These are phyloP conservation scores for Pogonomyrmex californicus DNA, from an alignment of 1,140 invertebrate genomes.

Conservation along the genomic window DNA sequence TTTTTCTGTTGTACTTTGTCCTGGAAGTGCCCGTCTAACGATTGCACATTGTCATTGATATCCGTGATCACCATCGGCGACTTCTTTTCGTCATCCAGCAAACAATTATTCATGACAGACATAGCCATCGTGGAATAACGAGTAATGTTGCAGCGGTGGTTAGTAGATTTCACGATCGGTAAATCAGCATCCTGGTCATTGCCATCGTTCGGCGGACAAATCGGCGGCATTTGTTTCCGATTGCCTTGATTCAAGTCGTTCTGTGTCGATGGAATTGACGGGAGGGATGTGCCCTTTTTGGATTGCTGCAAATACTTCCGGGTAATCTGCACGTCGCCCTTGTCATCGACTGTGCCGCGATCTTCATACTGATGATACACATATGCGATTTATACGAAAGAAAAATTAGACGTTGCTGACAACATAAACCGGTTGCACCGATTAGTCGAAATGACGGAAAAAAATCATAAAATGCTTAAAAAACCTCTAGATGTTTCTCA, in stretches of 20 bases:
- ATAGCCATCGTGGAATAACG: conserved; percentile 22
- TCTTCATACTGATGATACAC: conserved; percentile 34
- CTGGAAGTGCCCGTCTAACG: neutral
- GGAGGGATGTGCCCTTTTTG: neutral
- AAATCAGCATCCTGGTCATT: neutral
- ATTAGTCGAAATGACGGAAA: neutral
- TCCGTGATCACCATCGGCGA: neutral
- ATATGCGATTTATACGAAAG: neutral
- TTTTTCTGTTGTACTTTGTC: neutral
- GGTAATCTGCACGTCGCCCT: conserved; percentile 43
- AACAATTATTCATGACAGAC: neutral
- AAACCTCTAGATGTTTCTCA: too few relatives aligned
- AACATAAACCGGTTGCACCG: neutral
- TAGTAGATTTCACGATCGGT: neutral
- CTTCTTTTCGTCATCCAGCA: neutral
- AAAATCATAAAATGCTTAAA: neutral
- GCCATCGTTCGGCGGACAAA: conserved; percentile 8
- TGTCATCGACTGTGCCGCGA: conserved; percentile 37
- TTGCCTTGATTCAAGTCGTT: neutral
- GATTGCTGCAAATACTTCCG: conserved; percentile 18
- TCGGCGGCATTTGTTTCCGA: conserved; percentile 7
- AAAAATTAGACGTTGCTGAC: neutral
- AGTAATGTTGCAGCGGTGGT: neutral
- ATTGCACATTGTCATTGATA: conserved; percentile 2
- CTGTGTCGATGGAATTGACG: neutral